Evolutionary conservation across 1,140 invertebrate genomes (phyloP).

Genomic region (Scaptomyza graminum): DNA sequence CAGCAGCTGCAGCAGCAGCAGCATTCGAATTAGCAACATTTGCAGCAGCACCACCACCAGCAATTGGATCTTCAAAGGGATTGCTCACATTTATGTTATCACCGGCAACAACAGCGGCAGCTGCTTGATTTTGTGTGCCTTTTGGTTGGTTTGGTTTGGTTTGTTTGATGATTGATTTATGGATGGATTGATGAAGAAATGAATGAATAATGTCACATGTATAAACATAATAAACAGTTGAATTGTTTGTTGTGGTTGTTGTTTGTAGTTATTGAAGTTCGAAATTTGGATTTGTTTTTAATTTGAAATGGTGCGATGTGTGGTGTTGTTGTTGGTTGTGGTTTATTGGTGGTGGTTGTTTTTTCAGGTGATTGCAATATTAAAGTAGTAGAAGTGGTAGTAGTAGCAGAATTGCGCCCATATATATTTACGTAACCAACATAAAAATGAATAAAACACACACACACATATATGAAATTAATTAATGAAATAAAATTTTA

Average conservation of each 20-base stretch:
- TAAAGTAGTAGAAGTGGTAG: conserved; percentile 17
- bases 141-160: background rate
- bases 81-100: conserved; percentile 92
- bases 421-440: conserved; percentile 66
- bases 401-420: conserved; percentile 66
- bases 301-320: conserved; percentile 34
- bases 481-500: conserved; percentile 24
- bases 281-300: conserved; percentile 7
- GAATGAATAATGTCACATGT: conserved; percentile 71
- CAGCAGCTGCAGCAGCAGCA: conserved; percentile 3
- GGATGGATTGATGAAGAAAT: conserved; percentile 59
- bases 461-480: conserved; percentile 41
- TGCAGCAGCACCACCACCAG: conserved; percentile 48
- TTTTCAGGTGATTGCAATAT: conserved; percentile 13
- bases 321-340: conserved; percentile 44
- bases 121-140: conserved; percentile 82
- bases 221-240: conserved; percentile 58
- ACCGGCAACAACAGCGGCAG: conserved; percentile 84
- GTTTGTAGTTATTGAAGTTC: conserved; percentile 19
- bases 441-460: conserved; percentile 75
- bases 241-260: conserved; percentile 5
- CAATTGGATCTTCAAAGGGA: conserved; percentile 91
- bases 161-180: conserved; percentile 46
- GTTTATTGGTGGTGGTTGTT: conserved; percentile 54
- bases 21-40: conserved; percentile 19